These are phyloP conservation scores for Cricetomys ansorgei DNA, from an alignment of 2,113 vertebrate genomes.

Conservation along the genomic window DNA sequence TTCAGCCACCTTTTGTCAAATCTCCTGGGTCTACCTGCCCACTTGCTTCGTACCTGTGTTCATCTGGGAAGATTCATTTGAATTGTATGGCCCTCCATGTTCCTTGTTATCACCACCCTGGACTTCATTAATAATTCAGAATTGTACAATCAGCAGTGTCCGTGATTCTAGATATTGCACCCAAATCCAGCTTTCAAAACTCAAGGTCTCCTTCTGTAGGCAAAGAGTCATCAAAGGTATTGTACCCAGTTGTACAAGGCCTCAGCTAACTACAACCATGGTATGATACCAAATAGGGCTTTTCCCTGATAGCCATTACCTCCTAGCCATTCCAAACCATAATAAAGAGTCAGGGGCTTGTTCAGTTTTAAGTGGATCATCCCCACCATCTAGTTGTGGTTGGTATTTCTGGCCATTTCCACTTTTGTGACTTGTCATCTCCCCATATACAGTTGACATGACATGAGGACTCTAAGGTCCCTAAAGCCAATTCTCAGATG, in stretches of 20 bases:
- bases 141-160: not conserved
- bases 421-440: not conserved
- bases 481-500: not conserved
- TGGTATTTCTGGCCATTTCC: not conserved
- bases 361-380: not conserved
- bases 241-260: not conserved
- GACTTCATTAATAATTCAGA: not conserved
- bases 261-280: not conserved
- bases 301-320: not conserved
- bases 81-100: not conserved
- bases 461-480: not conserved
- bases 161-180: not conserved
- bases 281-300: not conserved
- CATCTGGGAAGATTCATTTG: not conserved
- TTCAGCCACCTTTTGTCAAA: not conserved
- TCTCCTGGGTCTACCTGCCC: not conserved
- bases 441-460: not conserved
- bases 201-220: not conserved
- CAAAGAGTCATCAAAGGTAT: not conserved
- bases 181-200: not conserved
- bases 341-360: not conserved
- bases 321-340: not conserved
- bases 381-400: not conserved
- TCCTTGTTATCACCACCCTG: not conserved
- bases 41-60: not conserved